A percentile compares a stretch with the other conserved stretches of the same genome.
Evolutionary conservation across 2,888 invertebrate genomes (phyloP).

Genomic region (Andrena praecox): DNA sequence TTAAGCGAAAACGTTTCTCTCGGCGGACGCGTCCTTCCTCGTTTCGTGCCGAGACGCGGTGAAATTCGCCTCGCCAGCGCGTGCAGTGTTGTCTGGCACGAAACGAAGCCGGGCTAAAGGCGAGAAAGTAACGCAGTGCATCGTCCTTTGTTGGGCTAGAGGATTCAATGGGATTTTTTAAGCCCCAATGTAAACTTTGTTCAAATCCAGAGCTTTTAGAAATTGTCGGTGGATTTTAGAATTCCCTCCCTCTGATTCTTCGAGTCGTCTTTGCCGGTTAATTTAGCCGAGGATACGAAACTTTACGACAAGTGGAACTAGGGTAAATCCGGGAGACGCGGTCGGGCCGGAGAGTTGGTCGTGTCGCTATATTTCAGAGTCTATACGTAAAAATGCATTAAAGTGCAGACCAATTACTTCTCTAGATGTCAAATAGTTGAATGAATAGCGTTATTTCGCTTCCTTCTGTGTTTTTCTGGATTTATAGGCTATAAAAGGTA

Average conservation of each 20-base stretch:
- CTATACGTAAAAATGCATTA: too few species aligned
- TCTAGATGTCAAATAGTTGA: too few species aligned
- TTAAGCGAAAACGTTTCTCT: constrained; percentile 7
- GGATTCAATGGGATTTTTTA: not conserved
- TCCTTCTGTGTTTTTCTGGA: too few species aligned
- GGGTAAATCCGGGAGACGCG: too few species aligned
- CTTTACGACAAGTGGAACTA: not conserved
- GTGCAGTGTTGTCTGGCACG: not conserved
- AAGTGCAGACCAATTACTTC: too few species aligned
- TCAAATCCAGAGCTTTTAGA: not conserved
- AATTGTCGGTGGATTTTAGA: not conserved
- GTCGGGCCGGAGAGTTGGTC: too few species aligned
- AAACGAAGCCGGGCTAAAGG: not conserved
- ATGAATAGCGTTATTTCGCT: too few species aligned
- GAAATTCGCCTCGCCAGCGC: not conserved
- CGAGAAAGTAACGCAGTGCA: not conserved
- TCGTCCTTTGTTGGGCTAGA: not conserved
- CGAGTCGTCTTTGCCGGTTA: not conserved
- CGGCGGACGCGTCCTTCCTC: constrained; percentile 9
- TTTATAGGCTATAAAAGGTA: too few species aligned
- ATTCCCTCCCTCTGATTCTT: not conserved
- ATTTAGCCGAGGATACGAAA: not conserved
- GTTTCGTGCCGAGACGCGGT: not conserved
- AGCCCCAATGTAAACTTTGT: not conserved
- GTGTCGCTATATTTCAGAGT: too few species aligned